Evolutionary conservation across 2,797 vertebrate species (phyloP).

Genomic region (Danio tinwini): DNA sequence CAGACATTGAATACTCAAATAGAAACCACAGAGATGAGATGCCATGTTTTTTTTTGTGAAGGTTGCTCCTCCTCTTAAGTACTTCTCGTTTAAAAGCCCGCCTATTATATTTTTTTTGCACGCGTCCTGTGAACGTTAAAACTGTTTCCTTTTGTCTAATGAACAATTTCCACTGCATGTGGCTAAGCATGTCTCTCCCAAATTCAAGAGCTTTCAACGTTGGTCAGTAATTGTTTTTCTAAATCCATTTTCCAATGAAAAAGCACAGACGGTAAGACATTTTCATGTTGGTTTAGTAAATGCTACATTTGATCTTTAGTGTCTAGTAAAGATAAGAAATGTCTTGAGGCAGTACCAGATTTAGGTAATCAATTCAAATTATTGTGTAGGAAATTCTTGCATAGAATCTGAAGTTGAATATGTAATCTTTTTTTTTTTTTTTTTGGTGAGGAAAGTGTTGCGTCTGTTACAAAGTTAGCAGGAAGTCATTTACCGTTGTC

Average conservation of each 20-base stretch:
- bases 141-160: conserved; percentile 6
- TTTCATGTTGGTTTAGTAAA: not conserved
- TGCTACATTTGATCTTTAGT: not conserved
- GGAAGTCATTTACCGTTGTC: not conserved
- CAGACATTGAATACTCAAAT: conserved; percentile 57
- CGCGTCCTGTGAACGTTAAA: not conserved
- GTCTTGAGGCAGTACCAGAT: not conserved
- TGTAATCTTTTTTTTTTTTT: not conserved
- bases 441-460: not conserved
- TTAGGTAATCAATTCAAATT: not conserved
- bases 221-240: conserved; percentile 10
- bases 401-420: not conserved
- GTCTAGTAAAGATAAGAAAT: not conserved
- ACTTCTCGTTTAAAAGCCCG: not conserved
- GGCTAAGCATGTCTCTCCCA: conserved; percentile 1
- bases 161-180: conserved; percentile 16
- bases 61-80: not conserved
- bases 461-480: not conserved
- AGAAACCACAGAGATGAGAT: not conserved
- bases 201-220: not conserved
- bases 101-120: not conserved
- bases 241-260: conserved; percentile 56
- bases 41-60: not conserved
- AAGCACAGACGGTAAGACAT: conserved; percentile 48
- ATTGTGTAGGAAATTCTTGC: no score